A percentile compares a stretch with the other conserved stretches of the same genome.
phyloP scores from a whole-genome alignment of 2,888 invertebrate species.

The Cylloceria caligata region DNA sequence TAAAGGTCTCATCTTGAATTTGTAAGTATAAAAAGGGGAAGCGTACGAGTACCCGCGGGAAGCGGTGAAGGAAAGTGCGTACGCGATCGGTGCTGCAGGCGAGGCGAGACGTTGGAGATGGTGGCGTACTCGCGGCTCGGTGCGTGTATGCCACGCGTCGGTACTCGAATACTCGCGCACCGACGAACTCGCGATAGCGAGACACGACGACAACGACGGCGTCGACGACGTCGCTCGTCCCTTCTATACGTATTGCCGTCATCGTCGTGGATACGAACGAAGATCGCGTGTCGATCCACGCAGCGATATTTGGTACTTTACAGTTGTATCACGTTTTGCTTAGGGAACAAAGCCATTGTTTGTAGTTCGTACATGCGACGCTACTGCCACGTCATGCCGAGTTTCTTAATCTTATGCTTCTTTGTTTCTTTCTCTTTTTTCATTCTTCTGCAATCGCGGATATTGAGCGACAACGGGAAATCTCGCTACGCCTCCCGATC shows the following conservation, averaged over 20 bases:
- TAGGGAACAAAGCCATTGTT: constrained; percentile 83
- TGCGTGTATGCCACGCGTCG: constrained; percentile 67
- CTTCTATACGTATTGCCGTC: constrained; percentile 54
- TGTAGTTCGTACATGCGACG: constrained; percentile 78
- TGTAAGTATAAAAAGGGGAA: constrained; percentile 70
- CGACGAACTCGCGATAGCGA: constrained; percentile 45
- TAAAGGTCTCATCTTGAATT: constrained; percentile 78
- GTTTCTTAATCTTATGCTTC: constrained; percentile 41
- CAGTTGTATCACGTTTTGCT: constrained; percentile 82
- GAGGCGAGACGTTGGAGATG: neutral
- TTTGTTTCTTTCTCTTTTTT: constrained; percentile 42
- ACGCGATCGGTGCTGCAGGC: constrained; percentile 3
- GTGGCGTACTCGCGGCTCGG: neutral
- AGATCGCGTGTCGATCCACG: constrained; percentile 83
- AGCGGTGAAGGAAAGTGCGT: constrained; percentile 25
- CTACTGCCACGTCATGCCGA: constrained; percentile 67
- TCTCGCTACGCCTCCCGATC: constrained; percentile 15
- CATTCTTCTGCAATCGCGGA: constrained; percentile 28
- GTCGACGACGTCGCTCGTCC: constrained; percentile 32
- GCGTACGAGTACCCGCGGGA: constrained; percentile 60
- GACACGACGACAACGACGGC: constrained; percentile 43
- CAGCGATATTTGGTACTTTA: constrained; percentile 83
- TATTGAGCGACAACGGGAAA: constrained; percentile 30
- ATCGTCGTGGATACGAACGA: constrained; percentile 67
- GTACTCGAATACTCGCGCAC: constrained; percentile 65